A percentile compares a stretch with the other conserved stretches of the same genome.
Conservation (phyloP, 2,113 vertebrate genomes). For the Cariama cristata region DNA sequence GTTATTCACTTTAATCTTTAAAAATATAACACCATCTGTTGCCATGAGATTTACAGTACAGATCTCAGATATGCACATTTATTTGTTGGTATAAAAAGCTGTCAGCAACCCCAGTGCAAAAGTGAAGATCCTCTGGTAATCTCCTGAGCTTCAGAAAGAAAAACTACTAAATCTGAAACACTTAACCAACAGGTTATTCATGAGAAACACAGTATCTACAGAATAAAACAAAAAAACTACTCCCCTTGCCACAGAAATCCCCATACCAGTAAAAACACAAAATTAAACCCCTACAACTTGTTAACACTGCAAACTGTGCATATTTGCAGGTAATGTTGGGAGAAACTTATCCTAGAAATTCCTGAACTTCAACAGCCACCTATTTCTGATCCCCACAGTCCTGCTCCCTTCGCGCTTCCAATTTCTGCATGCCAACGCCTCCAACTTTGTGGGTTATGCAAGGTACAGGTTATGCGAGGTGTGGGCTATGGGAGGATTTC, state of each 20-base stretch:
- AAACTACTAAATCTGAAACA: not conserved
- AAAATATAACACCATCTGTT: conserved; percentile 54
- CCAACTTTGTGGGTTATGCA: fast-evolving
- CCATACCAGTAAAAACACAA: not conserved
- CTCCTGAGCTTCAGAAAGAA: not conserved
- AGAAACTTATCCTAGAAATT: not conserved
- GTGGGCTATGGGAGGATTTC: not conserved
- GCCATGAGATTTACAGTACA: conserved; percentile 36
- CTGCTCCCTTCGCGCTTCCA: not conserved
- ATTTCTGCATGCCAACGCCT: not conserved
- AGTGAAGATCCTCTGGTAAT: not conserved
- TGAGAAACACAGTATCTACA: not conserved
- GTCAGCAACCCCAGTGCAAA: not conserved
- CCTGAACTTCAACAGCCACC: not conserved
- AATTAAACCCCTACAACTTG: not conserved
- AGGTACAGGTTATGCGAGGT: not conserved
- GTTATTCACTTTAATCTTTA: conserved; percentile 34
- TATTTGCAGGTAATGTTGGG: not conserved
- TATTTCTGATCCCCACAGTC: not conserved
- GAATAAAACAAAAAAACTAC: not conserved
- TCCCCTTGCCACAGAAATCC: not conserved
- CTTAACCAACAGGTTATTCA: not conserved
- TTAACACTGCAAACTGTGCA: fast-evolving
- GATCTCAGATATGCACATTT: not conserved
- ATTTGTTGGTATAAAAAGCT: conserved; percentile 35